Conservation (phyloP, 1,140 invertebrate species). For the Pseudomyrmex dendroicus region DNA sequence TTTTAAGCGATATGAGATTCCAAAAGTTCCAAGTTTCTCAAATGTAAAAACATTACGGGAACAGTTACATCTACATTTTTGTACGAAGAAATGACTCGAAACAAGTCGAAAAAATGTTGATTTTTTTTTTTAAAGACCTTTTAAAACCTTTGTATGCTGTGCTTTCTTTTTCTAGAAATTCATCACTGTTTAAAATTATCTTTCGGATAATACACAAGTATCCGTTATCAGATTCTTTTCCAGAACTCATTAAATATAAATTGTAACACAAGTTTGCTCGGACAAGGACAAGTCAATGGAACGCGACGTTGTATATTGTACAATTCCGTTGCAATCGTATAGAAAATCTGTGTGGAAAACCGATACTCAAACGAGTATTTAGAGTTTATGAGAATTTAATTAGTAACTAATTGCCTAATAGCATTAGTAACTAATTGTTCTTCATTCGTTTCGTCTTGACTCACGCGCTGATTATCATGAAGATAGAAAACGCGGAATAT, state of each 20-base stretch:
- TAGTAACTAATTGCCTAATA: not conserved
- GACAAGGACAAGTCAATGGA: slow-evolving; percentile 30
- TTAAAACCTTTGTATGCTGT: no score
- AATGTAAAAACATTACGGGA: not conserved
- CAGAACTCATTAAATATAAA: slow-evolving; percentile 44
- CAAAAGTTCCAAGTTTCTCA: slow-evolving; percentile 4
- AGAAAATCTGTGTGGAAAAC: not conserved
- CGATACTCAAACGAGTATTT: not conserved
- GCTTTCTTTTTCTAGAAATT: not conserved
- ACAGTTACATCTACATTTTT: not conserved
- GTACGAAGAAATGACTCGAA: not conserved
- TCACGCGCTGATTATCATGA: not conserved
- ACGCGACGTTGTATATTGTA: not conserved
- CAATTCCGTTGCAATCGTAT: not conserved
- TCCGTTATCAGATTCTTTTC: slow-evolving; percentile 33
- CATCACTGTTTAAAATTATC: not conserved
- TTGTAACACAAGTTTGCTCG: not conserved
- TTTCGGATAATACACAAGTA: not conserved
- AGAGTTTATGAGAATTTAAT: slow-evolving; percentile 22
- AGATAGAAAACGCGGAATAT: not conserved
- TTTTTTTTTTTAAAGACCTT: not conserved
- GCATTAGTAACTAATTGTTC: slow-evolving; percentile 12
- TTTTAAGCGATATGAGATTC: not conserved
- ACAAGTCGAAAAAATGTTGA: not conserved
- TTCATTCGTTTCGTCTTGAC: not conserved